A percentile compares a stretch with the other conserved stretches of the same genome.
Conservation (phyloP, 2,888 invertebrate genomes). For the Drosophila stalkeri region DNA sequence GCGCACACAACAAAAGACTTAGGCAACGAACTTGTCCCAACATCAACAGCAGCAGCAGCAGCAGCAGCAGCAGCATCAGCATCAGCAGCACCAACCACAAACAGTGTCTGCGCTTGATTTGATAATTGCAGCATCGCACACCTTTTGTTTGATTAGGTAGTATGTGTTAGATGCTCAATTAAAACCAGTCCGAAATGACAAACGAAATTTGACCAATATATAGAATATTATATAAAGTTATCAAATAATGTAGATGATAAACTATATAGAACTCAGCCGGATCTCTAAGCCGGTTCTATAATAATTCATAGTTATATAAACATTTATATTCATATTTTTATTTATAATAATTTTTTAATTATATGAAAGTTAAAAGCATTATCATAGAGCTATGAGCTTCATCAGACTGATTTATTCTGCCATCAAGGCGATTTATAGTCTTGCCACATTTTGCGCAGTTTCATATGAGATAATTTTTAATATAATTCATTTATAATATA, state of each 20-base stretch:
- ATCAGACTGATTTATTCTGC: background rate
- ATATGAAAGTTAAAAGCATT: background rate
- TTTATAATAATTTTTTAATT: conserved; percentile 1
- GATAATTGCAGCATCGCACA: conserved; percentile 73
- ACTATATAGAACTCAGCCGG: background rate
- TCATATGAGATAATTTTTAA: background rate
- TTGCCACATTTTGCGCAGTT: background rate
- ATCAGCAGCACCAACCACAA: conserved; percentile 19
- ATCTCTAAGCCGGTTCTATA: conserved; percentile 10
- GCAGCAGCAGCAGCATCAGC: conserved; percentile 39
- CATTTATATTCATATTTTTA: background rate
- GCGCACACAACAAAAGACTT: conserved; percentile 74
- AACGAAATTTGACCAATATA: background rate
- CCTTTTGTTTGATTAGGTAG: conserved; percentile 60
- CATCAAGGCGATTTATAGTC: background rate
- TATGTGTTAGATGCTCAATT: conserved; percentile 45
- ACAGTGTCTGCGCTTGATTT: conserved; percentile 60
- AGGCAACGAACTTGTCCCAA: conserved; percentile 77
- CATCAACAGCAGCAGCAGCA: conserved; percentile 37
- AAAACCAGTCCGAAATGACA: conserved; percentile 31
- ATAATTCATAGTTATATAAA: conserved; percentile 3
- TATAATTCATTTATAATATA: background rate
- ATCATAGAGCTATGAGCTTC: background rate
- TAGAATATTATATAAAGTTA: background rate
- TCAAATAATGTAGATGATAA: background rate